A percentile compares a stretch with the other conserved stretches of the same genome.
phyloP scores from a whole-genome alignment of 2,888 invertebrate genomes.

The Melolontha melolontha region DNA sequence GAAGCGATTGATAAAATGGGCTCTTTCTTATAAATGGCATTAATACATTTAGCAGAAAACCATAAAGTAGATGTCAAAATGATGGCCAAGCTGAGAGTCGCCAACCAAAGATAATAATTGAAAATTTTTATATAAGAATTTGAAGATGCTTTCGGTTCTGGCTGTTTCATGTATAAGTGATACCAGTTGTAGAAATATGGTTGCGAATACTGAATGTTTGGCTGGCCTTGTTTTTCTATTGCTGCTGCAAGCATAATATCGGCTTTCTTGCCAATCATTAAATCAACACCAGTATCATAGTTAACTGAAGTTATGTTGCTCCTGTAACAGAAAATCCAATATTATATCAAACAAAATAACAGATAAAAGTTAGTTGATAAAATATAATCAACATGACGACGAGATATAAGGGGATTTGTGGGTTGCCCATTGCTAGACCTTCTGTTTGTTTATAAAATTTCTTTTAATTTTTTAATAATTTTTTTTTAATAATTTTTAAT shows the following conservation, averaged over 20 bases:
- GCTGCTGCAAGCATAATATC: conserved; percentile 60
- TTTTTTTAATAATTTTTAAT: too few relatives aligned
- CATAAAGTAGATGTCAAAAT: conserved; percentile 56
- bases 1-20: conserved; percentile 54
- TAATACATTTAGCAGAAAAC: conserved; percentile 53
- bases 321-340: conserved; percentile 47
- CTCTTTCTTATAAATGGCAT: conserved; percentile 45
- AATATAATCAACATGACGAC: too few relatives aligned
- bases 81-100: conserved; percentile 51
- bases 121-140: conserved; percentile 58
- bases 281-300: conserved; percentile 55
- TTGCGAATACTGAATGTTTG: conserved; percentile 57
- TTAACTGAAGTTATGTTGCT: conserved; percentile 52
- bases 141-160: conserved; percentile 56
- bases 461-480: too few relatives aligned
- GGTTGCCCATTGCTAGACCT: too few relatives aligned
- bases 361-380: too few relatives aligned
- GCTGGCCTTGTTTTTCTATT: conserved; percentile 52
- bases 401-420: too few relatives aligned
- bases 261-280: conserved; percentile 53
- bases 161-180: conserved; percentile 57
- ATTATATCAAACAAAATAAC: neutral
- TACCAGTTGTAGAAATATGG: conserved; percentile 62
- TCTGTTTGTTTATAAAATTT: too few relatives aligned
- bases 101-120: conserved; percentile 55